Evolutionary conservation across 2,888 invertebrate genomes (phyloP).

Genomic region (Dynastes maya): DNA sequence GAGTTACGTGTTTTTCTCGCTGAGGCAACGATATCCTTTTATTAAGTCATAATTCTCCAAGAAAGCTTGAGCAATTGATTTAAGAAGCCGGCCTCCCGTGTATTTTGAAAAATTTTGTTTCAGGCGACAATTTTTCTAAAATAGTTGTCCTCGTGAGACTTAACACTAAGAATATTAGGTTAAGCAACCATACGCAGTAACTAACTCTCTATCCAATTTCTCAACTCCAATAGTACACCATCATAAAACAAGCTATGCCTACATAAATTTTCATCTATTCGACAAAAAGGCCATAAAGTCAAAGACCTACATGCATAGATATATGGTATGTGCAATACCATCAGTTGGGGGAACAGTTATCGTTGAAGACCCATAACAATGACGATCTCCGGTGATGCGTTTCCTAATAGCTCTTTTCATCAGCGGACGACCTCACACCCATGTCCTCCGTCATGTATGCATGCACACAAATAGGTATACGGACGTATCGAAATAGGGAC

Average conservation of each 20-base stretch:
- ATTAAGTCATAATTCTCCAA: too few relatives aligned
- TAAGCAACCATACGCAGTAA: too few relatives aligned
- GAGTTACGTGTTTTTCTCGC: too few relatives aligned
- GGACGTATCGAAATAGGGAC: slow-evolving; percentile 2
- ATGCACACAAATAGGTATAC: not conserved
- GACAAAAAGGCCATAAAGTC: slow-evolving; percentile 23
- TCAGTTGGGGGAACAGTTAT: not conserved
- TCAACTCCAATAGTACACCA: too few relatives aligned
- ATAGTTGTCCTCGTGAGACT: too few relatives aligned
- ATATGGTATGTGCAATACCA: slow-evolving; percentile 3
- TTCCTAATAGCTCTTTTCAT: slow-evolving; percentile 11
- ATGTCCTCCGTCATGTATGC: not conserved
- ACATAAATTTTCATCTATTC: slow-evolving; percentile 25
- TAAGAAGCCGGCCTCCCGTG: too few relatives aligned
- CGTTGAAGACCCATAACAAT: slow-evolving; percentile 15
- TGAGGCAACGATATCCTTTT: too few relatives aligned
- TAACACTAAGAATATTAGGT: too few relatives aligned
- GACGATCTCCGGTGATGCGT: slow-evolving; percentile 7
- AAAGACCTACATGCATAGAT: not conserved
- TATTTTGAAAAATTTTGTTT: too few relatives aligned
- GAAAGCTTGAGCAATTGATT: too few relatives aligned
- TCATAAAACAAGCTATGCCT: not conserved
- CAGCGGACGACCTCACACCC: not conserved
- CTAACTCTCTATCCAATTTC: too few relatives aligned
- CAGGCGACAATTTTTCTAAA: too few relatives aligned